Evolutionary conservation across 2,113 vertebrate genomes (phyloP).

Genomic region (Oenanthe melanoleuca): DNA sequence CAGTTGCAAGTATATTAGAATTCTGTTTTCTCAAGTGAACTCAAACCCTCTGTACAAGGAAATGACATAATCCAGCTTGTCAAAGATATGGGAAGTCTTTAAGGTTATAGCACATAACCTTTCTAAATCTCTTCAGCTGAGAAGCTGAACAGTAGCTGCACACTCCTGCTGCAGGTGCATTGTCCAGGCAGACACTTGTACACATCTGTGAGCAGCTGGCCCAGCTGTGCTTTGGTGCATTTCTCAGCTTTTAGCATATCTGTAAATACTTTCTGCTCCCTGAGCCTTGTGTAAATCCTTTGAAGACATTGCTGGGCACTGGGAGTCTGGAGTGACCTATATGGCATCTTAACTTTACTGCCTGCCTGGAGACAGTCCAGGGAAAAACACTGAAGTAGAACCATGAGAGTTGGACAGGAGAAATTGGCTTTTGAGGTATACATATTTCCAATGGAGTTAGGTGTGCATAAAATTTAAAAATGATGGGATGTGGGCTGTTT

Average conservation of each 20-base stretch:
- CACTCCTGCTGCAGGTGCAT: rapidly evolving
- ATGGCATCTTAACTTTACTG: rapidly evolving
- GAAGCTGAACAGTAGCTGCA: background rate
- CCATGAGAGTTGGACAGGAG: rapidly evolving
- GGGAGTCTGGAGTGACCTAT: background rate
- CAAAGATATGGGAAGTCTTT: background rate
- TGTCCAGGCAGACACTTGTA: background rate
- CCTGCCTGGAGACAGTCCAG: background rate
- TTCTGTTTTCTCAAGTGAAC: background rate
- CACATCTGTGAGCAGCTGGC: background rate
- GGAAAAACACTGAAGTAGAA: background rate
- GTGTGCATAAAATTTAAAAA: background rate
- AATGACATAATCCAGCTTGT: background rate
- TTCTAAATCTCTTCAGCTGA: background rate
- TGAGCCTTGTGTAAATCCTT: background rate
- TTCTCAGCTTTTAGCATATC: background rate
- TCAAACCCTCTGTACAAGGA: background rate
- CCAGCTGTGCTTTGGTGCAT: background rate
- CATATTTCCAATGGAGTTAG: background rate
- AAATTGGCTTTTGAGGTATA: background rate
- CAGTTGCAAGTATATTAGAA: background rate
- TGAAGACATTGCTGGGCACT: background rate
- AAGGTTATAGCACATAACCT: background rate
- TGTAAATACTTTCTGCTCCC: background rate
- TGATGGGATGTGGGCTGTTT: background rate